Base-by-base conservation (phyloP, 2,888 invertebrate genomes). In the Epistrophe grossulariae region DNA sequence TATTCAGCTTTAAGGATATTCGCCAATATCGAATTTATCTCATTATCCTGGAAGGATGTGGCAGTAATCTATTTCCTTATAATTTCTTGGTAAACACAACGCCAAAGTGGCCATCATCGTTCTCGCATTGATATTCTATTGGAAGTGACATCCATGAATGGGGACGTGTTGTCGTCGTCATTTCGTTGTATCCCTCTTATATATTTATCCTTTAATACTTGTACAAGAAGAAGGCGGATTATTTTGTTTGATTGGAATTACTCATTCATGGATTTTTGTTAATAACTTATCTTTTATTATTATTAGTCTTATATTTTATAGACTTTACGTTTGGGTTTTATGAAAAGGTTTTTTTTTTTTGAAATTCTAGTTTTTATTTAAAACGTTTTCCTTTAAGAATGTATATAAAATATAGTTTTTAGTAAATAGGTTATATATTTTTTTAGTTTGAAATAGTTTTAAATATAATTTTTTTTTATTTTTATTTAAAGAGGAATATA, bases 31-130 rank as follows among this genome's bases (percentile, higher is more conserved):
- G 79, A 76, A 87, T 83, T 87, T 79, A 87, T 87, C 83, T 72
- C 66, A 83, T 87, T 83, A 77, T 87, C 66, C 72, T 68, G 79
- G 79, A 83, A 87, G 87, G 87, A 82, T 87, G 83, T 83, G 76
- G 79, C 71, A 68, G 76, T 87, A 83, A 83, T 87, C 82, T 83
- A 79, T 87, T 87, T 87, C 82, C 87, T 83, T 79, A 87, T 87
- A 87, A 87, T 79, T 73, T 83, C 76, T 87, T 68, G 48, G 83
- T 83, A 87, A 79, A 83, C 79, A 83, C 82, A 79, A 24, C 71
- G 71, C 76, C 76, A 76, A 85, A 79, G 76, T 87, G 82, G 79
- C 87, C 87, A 76, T 79, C 82, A 71, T 74, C 40, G 55, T 83
- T 79, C 60, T 57, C 77, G 68, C 84, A 84, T 84, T 84, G 85